phyloP scores from a whole-genome alignment of 2,113 vertebrate genomes.

The Odocoileus virginianus region DNA sequence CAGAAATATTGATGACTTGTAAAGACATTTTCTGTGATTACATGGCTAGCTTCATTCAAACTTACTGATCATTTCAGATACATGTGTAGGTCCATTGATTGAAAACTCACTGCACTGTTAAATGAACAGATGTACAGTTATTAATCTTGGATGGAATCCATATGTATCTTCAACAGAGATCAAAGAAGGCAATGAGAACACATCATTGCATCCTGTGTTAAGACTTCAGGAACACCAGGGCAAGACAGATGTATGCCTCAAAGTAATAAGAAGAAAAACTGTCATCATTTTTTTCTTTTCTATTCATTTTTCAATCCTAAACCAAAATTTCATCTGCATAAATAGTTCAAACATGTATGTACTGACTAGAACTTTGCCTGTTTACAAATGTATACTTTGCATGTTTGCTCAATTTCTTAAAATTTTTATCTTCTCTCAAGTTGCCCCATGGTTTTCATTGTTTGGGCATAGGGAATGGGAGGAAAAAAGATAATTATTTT shows the following conservation, averaged over 20 bases:
- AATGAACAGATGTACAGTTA: constrained; percentile 74
- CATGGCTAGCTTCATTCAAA: constrained; percentile 65
- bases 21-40: constrained; percentile 70
- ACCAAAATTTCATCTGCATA: not conserved
- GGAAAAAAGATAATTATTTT: constrained; percentile 17
- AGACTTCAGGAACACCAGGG: not conserved
- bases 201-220: constrained; percentile 57
- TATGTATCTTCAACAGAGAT: constrained; percentile 60
- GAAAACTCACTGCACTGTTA: constrained; percentile 65
- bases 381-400: constrained; percentile 33
- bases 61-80: constrained; percentile 71
- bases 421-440: constrained; percentile 45
- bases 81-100: constrained; percentile 72
- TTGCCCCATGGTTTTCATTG: constrained; percentile 36
- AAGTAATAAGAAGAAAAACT: not conserved
- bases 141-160: constrained; percentile 72
- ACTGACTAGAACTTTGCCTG: not conserved
- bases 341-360: not conserved
- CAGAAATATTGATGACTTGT: constrained; percentile 44
- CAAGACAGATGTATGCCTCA: not conserved
- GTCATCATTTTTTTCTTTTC: not conserved
- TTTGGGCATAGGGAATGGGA: constrained; percentile 40
- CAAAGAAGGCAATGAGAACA: constrained; percentile 67
- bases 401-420: constrained; percentile 43
- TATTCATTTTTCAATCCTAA: constrained; percentile 41